Evolutionary conservation across 1,140 invertebrate genomes (phyloP).

Genomic region (Apocrypta bakeri): DNA sequence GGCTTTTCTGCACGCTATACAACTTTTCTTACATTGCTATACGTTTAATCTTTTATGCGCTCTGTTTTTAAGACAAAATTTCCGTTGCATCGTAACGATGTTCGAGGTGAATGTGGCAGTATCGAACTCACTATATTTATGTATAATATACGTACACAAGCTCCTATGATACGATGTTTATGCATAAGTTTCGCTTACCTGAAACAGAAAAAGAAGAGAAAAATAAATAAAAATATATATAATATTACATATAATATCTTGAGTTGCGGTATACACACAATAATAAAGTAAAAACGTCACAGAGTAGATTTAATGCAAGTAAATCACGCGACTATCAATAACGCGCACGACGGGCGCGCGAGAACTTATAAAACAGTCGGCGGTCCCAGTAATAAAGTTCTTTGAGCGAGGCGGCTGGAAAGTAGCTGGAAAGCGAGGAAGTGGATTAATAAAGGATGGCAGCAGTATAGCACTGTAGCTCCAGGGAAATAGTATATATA

Average conservation of each 20-base stretch:
- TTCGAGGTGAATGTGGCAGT: too few relatives aligned
- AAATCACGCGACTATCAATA: constrained; percentile 45
- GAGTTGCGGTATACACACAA: not conserved
- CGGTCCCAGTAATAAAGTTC: constrained; percentile 43
- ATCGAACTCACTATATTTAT: not conserved
- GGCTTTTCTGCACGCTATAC: not conserved
- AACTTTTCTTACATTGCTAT: not conserved
- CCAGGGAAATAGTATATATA: too few relatives aligned
- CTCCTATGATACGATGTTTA: not conserved
- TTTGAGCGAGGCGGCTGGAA: constrained; percentile 39
- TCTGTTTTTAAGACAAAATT: not conserved
- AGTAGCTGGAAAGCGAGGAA: constrained; percentile 30
- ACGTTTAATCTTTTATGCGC: not conserved
- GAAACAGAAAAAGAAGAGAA: constrained; percentile 31
- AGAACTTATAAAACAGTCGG: constrained; percentile 32
- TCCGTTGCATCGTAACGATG: too few relatives aligned
- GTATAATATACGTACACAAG: not conserved
- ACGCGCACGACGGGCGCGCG: not conserved
- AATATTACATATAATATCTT: too few relatives aligned
- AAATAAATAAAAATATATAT: not conserved
- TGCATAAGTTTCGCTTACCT: constrained; percentile 32
- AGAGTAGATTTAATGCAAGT: constrained; percentile 19
- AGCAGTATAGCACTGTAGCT: not conserved
- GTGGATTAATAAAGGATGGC: constrained; percentile 44
- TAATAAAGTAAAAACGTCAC: not conserved